phyloP scores from a whole-genome alignment of 2,797 vertebrate species.

The Phoebastria nigripes region DNA sequence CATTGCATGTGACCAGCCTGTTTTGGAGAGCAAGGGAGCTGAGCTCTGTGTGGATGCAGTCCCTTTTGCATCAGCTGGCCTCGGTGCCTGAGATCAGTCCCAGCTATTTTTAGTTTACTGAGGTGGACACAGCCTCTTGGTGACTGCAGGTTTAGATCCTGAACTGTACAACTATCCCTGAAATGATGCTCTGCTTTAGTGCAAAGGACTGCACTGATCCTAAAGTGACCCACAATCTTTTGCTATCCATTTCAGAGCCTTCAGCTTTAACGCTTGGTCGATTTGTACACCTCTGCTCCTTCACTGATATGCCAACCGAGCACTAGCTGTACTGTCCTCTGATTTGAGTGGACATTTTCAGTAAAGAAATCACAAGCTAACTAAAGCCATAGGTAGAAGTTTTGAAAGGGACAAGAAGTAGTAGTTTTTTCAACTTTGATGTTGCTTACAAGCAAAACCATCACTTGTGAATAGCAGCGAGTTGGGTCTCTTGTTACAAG shows the following conservation, averaged over 20 bases:
- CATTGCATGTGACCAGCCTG: neutral
- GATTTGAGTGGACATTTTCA: neutral
- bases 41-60: neutral
- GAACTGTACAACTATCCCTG: neutral
- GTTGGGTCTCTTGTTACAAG: neutral
- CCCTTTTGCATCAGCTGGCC: neutral
- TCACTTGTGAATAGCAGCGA: neutral
- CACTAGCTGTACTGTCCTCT: neutral
- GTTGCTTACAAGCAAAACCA: slow-evolving; percentile 8
- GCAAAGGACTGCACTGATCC: neutral
- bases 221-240: neutral
- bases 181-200: neutral
- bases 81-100: neutral
- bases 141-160: neutral
- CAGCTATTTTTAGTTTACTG: neutral
- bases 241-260: neutral
- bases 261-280: accelerated
- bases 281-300: neutral
- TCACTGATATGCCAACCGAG: neutral
- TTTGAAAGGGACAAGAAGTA: neutral
- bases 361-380: neutral
- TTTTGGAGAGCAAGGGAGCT: neutral
- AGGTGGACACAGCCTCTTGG: neutral
- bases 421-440: neutral
- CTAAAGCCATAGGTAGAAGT: neutral